Base-by-base conservation (phyloP, 2,113 vertebrate genomes). In the Stictonetta naevosa region DNA sequence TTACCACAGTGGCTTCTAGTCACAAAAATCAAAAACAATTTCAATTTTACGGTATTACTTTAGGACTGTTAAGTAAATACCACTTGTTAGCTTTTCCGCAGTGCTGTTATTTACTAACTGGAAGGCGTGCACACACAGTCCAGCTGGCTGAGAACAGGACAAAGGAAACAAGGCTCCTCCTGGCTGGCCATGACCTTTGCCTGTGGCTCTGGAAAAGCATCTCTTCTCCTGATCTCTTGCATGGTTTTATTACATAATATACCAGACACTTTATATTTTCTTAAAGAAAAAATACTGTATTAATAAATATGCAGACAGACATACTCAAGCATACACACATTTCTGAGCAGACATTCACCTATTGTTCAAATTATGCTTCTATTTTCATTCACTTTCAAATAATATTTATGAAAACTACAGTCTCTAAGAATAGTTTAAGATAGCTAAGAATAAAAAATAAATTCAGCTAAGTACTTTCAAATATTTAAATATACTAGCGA, bases 1-100 rank as follows among this genome's bases (percentile, higher is more conserved):
- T 83, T 55, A 56, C 53, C 55, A 76, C 52, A 95, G 50, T 69
- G 68, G 96, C 38, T 94, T 95, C 63, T 76, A 21, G 59, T 89
- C 58, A 88, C 28, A 92, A 75, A 77, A 96, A 85, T 77, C 76
- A 94, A 95, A 96, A 93, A 8, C 25, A n/a, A 86, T 89, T 36
- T 71, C 33, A 53, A 36, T 67, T 55, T 58, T 48, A 94, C 13
- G 53, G 69, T 40, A 92, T 66, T 80, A 68, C 83, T 81, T 91
- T 71, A 67, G 11, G 22, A 82, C 60, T 88, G 53, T 77, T 74
- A 96, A 95, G 71, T 62, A 86, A 77, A 59, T 33, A 88, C 5
- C 17, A 75, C 20, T 76, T 68, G 64, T 75, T 28, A 68, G 72
- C 40, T 91, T 86, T 96, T 56, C 44, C 64, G 66, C 5, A 68